phyloP scores from a whole-genome alignment of 2,797 vertebrate genomes.

The Aldrovandia affinis region DNA sequence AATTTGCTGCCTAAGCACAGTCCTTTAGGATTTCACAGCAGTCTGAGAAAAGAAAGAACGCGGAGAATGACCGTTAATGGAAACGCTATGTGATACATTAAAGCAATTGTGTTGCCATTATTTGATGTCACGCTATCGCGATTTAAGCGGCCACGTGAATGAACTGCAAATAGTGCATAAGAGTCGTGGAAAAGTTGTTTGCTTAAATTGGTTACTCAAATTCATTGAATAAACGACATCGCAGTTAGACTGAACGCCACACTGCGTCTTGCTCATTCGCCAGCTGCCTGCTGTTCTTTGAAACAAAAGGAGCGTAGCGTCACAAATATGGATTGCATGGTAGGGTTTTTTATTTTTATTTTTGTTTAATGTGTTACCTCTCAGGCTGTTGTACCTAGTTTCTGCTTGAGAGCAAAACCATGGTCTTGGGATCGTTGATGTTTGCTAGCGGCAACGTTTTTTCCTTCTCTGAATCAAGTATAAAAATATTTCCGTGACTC shows the following conservation, averaged over 20 bases:
- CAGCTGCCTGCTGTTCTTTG: neutral
- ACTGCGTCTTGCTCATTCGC: neutral
- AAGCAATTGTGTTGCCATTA: too few species aligned
- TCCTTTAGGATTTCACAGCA: neutral
- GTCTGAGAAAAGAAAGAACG: neutral
- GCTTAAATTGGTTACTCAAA: neutral
- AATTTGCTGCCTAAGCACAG: neutral
- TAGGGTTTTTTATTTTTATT: neutral
- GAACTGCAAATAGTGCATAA: too few species aligned
- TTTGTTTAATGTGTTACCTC: too few species aligned
- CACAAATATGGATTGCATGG: neutral
- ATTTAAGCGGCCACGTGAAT: too few species aligned
- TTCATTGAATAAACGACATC: neutral
- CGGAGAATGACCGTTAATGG: neutral
- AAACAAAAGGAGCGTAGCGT: neutral
- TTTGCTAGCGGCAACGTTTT: neutral
- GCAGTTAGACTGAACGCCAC: neutral
- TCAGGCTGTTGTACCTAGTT: neutral
- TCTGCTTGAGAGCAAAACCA: neutral
- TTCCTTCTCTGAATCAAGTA: neutral
- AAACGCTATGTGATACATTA: neutral
- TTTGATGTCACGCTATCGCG: too few species aligned
- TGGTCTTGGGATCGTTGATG: neutral
- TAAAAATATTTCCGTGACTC: neutral
- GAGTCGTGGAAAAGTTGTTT: neutral